These are phyloP conservation scores for Cotesia congregata DNA, from an alignment of 2,888 invertebrate genomes.

Conservation along the genomic window DNA sequence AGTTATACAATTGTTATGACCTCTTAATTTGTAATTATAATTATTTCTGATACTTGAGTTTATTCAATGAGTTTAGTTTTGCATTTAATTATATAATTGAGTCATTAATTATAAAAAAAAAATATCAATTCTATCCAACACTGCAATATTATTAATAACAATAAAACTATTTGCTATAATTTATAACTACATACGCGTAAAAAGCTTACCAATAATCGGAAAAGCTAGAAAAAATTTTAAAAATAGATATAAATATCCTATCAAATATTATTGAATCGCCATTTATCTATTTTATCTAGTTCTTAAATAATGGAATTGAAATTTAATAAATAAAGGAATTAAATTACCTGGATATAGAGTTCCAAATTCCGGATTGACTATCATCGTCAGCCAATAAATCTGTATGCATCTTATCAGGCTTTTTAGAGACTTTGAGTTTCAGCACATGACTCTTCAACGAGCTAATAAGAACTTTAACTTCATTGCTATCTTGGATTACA, in stretches of 20 bases:
- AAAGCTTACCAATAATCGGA: slow-evolving; percentile 67
- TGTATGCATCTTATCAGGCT: slow-evolving; percentile 86
- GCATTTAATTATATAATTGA: background rate
- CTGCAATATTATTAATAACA: background rate
- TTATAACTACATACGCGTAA: slow-evolving; percentile 53
- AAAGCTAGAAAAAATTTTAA: slow-evolving; percentile 60
- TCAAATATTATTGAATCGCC: slow-evolving; percentile 2
- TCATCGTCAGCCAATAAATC: slow-evolving; percentile 90
- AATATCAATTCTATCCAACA: too few relatives aligned
- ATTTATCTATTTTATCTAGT: slow-evolving; percentile 28
- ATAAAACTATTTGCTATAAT: background rate
- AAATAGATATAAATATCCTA: slow-evolving; percentile 12
- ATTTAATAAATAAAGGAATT: slow-evolving; percentile 28
- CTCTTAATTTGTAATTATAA: too few relatives aligned
- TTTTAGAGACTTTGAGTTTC: slow-evolving; percentile 91
- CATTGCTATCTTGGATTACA: slow-evolving; percentile 69
- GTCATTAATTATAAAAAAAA: too few relatives aligned
- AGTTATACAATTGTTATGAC: background rate
- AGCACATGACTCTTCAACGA: slow-evolving; percentile 92
- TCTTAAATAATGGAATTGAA: background rate
- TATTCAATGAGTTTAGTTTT: too few relatives aligned
- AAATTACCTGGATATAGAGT: slow-evolving; percentile 88
- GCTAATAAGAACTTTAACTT: slow-evolving; percentile 82
- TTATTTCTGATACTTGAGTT: too few relatives aligned
- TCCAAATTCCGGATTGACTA: slow-evolving; percentile 87